Base-by-base conservation (phyloP, 2,113 vertebrate genomes). In the Coregonus clupeaformis region DNA sequence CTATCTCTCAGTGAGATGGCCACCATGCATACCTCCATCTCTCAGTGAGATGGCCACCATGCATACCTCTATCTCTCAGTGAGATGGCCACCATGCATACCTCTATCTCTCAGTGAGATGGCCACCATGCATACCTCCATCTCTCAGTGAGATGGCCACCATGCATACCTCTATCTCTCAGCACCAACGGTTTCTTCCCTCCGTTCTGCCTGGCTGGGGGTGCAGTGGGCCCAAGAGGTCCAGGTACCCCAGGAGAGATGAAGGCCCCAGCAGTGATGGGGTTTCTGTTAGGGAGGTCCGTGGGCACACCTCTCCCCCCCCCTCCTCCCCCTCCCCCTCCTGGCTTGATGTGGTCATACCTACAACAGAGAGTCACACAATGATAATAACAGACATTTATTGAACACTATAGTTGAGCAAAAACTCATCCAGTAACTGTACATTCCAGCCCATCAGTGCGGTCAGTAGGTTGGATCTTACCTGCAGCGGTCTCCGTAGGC, bases 401-500 rank as follows among this genome's bases (percentile, higher is more conserved):
- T 42, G 36, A 42, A 42, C 36, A 36, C 36, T 11, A 42, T 42
- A 42, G 36, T 11, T 3, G 36, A 42, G 36, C 9, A 42, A 42
- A 11, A 42, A 12, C 36, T 11, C 36, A 42, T 42, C 11, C 36
- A 42, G 36, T 42, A 42, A 42, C 36, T 42, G 36, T 42, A 42
- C 36, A 12, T 42, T 42, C 36, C 36, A 42, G 36, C 36, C 9
- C 36, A 42, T 42, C 36, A 11, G 36, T 11, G 36, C 11, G 36
- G 36, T 42, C 0, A 9, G 57, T 24, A 60, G 4, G 7, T 60
- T 7, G 18, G 16, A 67, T 7, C 74, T 90, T 92, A 95, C 97
- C 97, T 96, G 94, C 97, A 99, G 30, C 96, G 94, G 1, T 95
- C 68, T 24, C 97, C 97, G 0, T 99, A 99, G 63, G 96, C 96